Evolutionary conservation across 2,797 vertebrate species (phyloP).

Genomic region (Halcyon leucocephala): DNA sequence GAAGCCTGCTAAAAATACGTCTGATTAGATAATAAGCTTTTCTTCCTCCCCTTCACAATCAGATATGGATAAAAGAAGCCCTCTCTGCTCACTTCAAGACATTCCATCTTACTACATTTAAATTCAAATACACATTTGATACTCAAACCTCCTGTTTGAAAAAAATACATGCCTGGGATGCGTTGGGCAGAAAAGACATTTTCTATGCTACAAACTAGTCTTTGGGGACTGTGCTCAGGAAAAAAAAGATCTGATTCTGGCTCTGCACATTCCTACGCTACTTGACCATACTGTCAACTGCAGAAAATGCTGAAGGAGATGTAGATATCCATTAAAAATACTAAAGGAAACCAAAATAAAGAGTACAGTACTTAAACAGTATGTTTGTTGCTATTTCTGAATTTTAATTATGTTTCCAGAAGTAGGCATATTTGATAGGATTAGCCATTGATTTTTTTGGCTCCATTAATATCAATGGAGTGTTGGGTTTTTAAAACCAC

Average conservation of each 20-base stretch:
- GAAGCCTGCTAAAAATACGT: background rate
- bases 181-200: background rate
- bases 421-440: background rate
- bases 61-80: constrained; percentile 5
- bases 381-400: background rate
- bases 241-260: background rate
- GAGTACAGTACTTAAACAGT: background rate
- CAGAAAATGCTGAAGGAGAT: background rate
- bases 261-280: background rate
- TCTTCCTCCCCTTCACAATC: constrained; percentile 11
- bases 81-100: background rate
- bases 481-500: background rate
- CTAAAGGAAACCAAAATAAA: background rate
- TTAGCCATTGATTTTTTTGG: background rate
- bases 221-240: background rate
- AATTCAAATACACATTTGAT: background rate
- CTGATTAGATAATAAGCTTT: constrained; percentile 49
- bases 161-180: background rate
- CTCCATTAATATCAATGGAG: background rate
- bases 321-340: background rate
- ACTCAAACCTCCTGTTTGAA: background rate
- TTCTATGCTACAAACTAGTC: background rate
- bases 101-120: background rate
- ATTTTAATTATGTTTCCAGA: background rate
- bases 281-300: background rate